Evolutionary conservation across 2,888 invertebrate species (phyloP).

Genomic region (Beris chalybata): DNA sequence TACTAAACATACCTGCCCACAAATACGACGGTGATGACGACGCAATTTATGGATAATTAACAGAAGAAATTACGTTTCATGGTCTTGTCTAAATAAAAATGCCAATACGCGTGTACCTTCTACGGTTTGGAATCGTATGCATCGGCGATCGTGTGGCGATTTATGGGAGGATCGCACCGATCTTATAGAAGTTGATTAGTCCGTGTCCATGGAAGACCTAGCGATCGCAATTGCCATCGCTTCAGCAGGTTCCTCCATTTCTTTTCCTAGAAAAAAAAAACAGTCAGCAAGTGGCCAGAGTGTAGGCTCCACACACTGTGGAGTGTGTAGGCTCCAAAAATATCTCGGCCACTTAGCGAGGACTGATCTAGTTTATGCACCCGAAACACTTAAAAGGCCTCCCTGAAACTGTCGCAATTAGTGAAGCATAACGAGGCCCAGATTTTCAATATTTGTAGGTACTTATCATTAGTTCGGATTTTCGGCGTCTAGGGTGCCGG

Average conservation of each 20-base stretch:
- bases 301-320: neutral
- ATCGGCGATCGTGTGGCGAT: too few species aligned
- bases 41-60: constrained; percentile 3
- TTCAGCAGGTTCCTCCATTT: too few species aligned
- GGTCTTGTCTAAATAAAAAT: too few species aligned
- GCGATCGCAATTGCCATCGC: too few species aligned
- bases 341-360: too few species aligned
- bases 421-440: constrained; percentile 10
- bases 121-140: too few species aligned
- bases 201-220: too few species aligned
- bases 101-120: too few species aligned
- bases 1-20: neutral
- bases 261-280: neutral
- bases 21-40: neutral
- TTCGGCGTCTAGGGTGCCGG: constrained; percentile 19
- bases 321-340: too few species aligned
- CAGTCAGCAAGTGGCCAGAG: neutral
- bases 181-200: too few species aligned
- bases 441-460: constrained; percentile 8
- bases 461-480: neutral
- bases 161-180: too few species aligned
- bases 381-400: constrained; percentile 9
- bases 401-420: constrained; percentile 17
- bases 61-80: neutral
- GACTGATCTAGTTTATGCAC: constrained; percentile 25